Percentiles rank a stretch among this genome's conserved stretches.
Conservation (phyloP, 2,888 invertebrate genomes). For the Polymixis lichenea region DNA sequence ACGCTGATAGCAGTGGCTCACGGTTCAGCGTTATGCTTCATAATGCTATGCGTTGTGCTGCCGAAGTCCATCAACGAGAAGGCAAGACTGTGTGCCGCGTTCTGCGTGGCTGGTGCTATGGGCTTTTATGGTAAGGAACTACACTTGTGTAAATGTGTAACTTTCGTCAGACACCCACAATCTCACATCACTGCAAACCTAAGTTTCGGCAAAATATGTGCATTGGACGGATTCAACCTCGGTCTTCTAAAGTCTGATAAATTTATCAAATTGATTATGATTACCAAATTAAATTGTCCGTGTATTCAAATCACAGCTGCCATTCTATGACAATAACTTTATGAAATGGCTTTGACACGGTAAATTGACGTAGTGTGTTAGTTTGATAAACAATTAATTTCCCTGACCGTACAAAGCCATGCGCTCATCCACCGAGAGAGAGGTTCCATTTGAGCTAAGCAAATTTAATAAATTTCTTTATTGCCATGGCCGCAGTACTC, state of each 20-base stretch:
- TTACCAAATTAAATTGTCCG: background rate
- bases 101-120: constrained; percentile 88
- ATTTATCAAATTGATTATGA: background rate
- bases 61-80: constrained; percentile 85
- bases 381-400: too few relatives aligned
- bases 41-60: constrained; percentile 83
- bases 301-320: too few relatives aligned
- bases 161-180: background rate
- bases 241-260: background rate
- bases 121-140: constrained; percentile 89
- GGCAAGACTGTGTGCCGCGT: constrained; percentile 80
- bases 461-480: too few relatives aligned
- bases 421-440: background rate
- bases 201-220: background rate
- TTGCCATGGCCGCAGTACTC: background rate
- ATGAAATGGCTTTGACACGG: too few relatives aligned
- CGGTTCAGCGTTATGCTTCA: constrained; percentile 84
- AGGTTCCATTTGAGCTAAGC: background rate
- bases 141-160: background rate
- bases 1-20: constrained; percentile 80
- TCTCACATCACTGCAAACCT: background rate
- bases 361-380: background rate
- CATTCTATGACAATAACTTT: too few relatives aligned
- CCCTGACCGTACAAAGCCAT: too few relatives aligned
- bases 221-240: background rate